These are phyloP conservation scores for Halcyon senegalensis DNA, from an alignment of 2,113 vertebrate species.

Conservation along the genomic window DNA sequence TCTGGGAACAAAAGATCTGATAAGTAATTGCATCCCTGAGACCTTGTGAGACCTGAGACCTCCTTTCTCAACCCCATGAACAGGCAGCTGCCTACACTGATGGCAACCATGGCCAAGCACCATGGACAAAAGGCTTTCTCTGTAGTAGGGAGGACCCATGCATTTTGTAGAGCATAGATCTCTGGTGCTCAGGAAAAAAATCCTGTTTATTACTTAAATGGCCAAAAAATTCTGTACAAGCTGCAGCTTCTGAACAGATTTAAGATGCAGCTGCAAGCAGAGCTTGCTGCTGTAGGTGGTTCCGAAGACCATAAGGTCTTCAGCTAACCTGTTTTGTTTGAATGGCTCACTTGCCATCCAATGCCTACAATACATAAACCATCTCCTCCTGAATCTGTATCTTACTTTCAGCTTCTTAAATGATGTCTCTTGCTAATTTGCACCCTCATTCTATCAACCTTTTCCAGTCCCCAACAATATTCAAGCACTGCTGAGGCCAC, in stretches of 20 bases:
- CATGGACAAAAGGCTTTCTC: neutral
- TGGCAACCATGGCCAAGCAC: neutral
- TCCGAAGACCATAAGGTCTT: neutral
- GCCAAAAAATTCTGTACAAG: neutral
- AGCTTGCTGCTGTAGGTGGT: neutral
- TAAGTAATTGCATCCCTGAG: neutral
- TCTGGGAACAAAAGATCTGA: neutral
- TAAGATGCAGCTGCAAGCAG: neutral
- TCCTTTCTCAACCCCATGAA: neutral
- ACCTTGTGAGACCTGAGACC: too few species aligned
- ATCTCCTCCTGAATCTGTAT: neutral
- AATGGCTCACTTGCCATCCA: neutral
- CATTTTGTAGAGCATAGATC: neutral
- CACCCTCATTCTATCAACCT: neutral
- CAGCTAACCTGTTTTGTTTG: neutral
- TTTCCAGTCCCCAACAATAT: neutral
- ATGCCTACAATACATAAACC: neutral
- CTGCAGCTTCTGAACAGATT: neutral
- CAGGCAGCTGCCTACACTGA: neutral
- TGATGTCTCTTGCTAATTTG: neutral
- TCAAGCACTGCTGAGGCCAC: neutral
- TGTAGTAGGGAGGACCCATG: neutral
- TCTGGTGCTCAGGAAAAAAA: neutral
- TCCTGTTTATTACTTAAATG: neutral
- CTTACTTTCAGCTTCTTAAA: slow-evolving; percentile 1